Percentiles rank a stretch among this genome's conserved stretches.
Conservation (phyloP, 2,113 vertebrate genomes). For the Cepphus grylle region DNA sequence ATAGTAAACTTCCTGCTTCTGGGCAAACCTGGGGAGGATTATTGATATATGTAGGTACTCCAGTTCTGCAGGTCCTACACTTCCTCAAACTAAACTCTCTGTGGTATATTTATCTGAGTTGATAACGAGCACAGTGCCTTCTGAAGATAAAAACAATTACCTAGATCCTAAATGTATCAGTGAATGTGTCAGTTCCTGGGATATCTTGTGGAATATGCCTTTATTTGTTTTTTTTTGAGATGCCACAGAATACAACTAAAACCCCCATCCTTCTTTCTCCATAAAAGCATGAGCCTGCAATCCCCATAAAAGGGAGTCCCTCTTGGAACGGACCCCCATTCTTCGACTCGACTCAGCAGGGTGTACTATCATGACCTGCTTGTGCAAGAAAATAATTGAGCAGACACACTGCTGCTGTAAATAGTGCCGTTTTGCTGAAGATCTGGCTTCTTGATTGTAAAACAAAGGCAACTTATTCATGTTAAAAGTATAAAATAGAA, state of each 20-base stretch:
- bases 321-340: background rate
- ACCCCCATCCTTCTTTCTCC: background rate
- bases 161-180: background rate
- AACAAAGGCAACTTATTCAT: background rate
- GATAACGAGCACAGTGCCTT: background rate
- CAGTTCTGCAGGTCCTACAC: background rate
- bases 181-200: background rate
- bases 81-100: background rate
- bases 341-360: background rate
- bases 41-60: background rate
- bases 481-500: slow-evolving; percentile 11
- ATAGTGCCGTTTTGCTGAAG: background rate
- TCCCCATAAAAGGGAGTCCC: background rate
- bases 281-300: background rate
- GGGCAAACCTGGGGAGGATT: background rate
- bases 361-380: background rate
- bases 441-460: background rate
- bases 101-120: background rate
- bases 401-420: background rate
- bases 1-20: background rate
- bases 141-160: background rate
- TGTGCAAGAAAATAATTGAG: background rate
- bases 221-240: background rate
- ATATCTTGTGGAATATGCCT: background rate
- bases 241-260: background rate